Evolutionary conservation across 2,888 invertebrate genomes (phyloP).

Genomic region (Psylliodes chrysocephalus): DNA sequence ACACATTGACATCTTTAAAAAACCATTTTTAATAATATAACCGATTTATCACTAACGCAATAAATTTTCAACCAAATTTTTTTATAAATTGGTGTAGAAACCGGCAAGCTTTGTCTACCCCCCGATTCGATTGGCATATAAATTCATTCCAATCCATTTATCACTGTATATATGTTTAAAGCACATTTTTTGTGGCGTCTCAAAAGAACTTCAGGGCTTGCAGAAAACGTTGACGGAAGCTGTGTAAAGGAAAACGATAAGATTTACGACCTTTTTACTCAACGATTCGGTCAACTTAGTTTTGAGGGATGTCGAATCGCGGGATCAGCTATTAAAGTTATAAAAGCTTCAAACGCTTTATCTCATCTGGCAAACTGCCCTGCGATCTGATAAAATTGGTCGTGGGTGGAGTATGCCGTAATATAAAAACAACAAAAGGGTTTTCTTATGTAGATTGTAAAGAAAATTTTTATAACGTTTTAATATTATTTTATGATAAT

Average conservation of each 20-base stretch:
- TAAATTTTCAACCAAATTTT: not conserved
- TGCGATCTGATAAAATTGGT: too few species aligned
- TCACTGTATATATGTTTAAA: slow-evolving; percentile 1
- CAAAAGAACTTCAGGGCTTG: not conserved
- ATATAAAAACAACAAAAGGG: too few species aligned
- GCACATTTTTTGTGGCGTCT: not conserved
- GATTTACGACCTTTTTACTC: not conserved
- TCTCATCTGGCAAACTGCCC: too few species aligned
- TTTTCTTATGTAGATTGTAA: too few species aligned
- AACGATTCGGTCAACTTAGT: not conserved
- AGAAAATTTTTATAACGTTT: too few species aligned
- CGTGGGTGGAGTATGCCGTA: too few species aligned
- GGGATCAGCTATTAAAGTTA: too few species aligned
- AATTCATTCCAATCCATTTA: slow-evolving; percentile 1
- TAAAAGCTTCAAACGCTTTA: too few species aligned
- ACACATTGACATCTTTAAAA: too few species aligned
- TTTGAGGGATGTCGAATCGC: not conserved
- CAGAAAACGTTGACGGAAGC: not conserved
- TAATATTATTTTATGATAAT: too few species aligned
- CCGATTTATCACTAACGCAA: not conserved
- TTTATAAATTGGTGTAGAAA: not conserved
- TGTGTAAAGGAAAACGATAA: not conserved
- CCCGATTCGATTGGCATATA: not conserved
- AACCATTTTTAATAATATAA: not conserved
- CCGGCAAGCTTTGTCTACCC: not conserved